Conservation (phyloP, 2,797 vertebrate genomes). For the Buceros bicornis region DNA sequence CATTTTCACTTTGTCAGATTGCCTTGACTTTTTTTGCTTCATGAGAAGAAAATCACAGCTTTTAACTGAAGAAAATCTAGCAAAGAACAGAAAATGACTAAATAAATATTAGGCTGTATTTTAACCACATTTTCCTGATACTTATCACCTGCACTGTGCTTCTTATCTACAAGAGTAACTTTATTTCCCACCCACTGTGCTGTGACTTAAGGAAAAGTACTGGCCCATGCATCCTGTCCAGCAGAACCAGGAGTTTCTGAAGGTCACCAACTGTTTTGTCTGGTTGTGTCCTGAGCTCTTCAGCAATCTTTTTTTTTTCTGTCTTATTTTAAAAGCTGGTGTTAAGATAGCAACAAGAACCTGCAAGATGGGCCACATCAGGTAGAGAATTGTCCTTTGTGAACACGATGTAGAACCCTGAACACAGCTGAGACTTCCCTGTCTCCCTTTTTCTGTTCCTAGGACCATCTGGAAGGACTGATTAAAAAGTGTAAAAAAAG, state of each 20-base stretch:
- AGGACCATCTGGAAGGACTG: not conserved
- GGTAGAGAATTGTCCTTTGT: not conserved
- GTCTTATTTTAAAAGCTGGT: not conserved
- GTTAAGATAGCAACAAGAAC: not conserved
- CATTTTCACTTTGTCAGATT: not conserved
- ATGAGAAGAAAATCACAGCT: not conserved
- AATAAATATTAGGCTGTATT: not conserved
- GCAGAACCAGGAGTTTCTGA: not conserved
- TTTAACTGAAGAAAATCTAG: constrained; percentile 18
- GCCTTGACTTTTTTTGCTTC: not conserved
- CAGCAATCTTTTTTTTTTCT: not conserved
- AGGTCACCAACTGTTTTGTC: not conserved
- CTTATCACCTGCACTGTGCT: not conserved
- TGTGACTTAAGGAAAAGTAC: not conserved
- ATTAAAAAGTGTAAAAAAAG: not conserved
- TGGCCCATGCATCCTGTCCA: not conserved
- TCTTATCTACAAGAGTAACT: not conserved
- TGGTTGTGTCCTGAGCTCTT: not conserved
- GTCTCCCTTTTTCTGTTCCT: not conserved
- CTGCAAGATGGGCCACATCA: not conserved
- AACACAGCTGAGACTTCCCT: not conserved
- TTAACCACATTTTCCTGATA: not conserved
- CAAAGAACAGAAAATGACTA: not conserved
- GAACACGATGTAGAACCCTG: not conserved
- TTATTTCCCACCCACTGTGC: not conserved